Percentiles rank a stretch among this genome's conserved stretches.
These are phyloP conservation scores for Fistularia tabacaria DNA, from an alignment of 2,797 vertebrate genomes.

Conservation along the genomic window DNA sequence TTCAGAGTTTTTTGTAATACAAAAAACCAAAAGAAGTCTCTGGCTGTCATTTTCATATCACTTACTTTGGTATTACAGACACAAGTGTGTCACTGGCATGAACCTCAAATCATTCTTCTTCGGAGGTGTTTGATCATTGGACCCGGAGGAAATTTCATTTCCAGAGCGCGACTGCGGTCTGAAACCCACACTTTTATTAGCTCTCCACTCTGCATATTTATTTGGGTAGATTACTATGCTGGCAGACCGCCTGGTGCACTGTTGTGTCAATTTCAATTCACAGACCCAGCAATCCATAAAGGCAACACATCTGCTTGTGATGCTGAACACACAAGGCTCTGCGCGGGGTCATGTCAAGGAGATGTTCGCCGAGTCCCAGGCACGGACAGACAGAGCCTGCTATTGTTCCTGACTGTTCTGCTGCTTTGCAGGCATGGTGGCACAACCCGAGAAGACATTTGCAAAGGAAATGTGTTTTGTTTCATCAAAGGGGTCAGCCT, in stretches of 20 bases:
- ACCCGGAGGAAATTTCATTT: conserved; percentile 14
- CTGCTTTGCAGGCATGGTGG: conserved; percentile 37
- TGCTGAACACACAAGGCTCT: conserved; percentile 62
- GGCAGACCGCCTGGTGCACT: conserved; percentile 33
- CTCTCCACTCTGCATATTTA: conserved; percentile 40
- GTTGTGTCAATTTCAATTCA: conserved; percentile 47
- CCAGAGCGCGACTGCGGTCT: conserved; percentile 9
- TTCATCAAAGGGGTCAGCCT: conserved; percentile 27
- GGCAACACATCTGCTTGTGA: conserved; percentile 62
- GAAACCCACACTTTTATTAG: conserved; percentile 12
- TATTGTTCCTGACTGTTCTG: conserved; percentile 49
- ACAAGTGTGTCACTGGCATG: neutral
- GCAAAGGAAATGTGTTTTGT: conserved; percentile 45
- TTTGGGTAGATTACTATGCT: conserved; percentile 49
- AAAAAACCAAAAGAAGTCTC: no score
- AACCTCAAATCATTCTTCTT: neutral
- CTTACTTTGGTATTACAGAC: neutral
- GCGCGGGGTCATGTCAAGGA: conserved; percentile 62
- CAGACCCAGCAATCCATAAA: conserved; percentile 41
- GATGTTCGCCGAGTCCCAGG: conserved; percentile 45
- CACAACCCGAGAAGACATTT: conserved; percentile 42
- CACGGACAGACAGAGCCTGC: conserved; percentile 39
- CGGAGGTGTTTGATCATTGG: conserved; percentile 6
- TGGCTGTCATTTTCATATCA: neutral
- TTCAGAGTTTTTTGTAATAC: no score